Conservation (phyloP, 2,888 invertebrate species). For the Fragum sueziense region DNA sequence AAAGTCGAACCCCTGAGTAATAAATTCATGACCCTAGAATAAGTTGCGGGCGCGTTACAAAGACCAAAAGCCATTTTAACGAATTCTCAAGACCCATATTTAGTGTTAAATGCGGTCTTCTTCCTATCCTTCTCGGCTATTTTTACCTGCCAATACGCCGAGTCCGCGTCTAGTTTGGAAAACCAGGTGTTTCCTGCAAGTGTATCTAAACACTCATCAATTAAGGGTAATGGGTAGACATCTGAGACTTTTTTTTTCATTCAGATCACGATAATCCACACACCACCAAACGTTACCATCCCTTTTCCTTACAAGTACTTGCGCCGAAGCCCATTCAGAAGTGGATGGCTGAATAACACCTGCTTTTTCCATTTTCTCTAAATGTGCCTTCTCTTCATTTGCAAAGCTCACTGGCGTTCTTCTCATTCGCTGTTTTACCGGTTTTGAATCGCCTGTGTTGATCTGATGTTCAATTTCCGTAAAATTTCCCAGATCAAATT, state of each 20-base stretch:
- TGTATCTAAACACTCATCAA: conserved; percentile 49
- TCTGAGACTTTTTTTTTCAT: conserved; percentile 42
- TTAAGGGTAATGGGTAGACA: conserved; percentile 41
- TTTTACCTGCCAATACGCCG: conserved; percentile 47
- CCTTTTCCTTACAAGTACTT: conserved; percentile 44
- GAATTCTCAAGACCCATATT: conserved; percentile 61
- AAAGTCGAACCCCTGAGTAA: conserved; percentile 52
- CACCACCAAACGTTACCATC: conserved; percentile 47
- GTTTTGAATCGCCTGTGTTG: conserved; percentile 37
- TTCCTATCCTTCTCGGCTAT: conserved; percentile 38
- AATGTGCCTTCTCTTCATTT: conserved; percentile 46
- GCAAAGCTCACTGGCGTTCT: conserved; percentile 48
- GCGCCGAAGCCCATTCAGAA: conserved; percentile 52
- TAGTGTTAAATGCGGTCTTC: conserved; percentile 66
- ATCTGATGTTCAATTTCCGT: conserved; percentile 43
- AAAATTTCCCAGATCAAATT: conserved; percentile 47
- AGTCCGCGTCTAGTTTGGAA: conserved; percentile 59
- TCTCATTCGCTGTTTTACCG: conserved; percentile 45
- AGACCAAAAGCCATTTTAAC: conserved; percentile 52
- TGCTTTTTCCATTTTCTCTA: conserved; percentile 40
- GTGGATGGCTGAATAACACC: conserved; percentile 46
- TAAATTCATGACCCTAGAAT: conserved; percentile 39
- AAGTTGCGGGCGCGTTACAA: conserved; percentile 55
- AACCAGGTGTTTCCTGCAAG: conserved; percentile 41
- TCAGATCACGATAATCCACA: conserved; percentile 43